These are phyloP conservation scores for Nestor notabilis DNA, from an alignment of 2,113 vertebrate genomes.

Conservation along the genomic window DNA sequence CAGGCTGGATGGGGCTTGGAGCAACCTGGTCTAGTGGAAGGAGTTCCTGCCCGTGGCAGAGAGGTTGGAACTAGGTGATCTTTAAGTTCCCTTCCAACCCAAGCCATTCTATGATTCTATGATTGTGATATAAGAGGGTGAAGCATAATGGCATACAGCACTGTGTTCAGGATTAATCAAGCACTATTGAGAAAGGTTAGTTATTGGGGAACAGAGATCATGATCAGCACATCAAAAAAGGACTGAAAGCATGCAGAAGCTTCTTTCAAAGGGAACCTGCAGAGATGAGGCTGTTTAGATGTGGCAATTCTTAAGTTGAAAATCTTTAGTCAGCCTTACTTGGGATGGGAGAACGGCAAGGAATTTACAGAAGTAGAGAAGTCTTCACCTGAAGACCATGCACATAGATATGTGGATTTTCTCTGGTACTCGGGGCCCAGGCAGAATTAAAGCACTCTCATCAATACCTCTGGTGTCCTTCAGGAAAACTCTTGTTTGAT, in stretches of 20 bases:
- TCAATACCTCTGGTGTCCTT: neutral
- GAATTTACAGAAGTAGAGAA: neutral
- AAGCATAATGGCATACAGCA: neutral
- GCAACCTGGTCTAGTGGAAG: neutral
- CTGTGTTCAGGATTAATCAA: neutral
- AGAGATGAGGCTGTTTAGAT: neutral
- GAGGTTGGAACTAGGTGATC: neutral
- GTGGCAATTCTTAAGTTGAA: neutral
- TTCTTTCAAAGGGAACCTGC: neutral
- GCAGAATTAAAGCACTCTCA: neutral
- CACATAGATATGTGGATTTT: neutral
- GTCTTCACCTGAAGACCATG: neutral
- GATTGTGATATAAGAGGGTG: neutral
- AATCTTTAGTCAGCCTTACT: neutral
- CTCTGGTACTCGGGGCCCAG: neutral
- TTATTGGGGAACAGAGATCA: neutral
- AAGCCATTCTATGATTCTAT: neutral
- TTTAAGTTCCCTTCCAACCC: neutral
- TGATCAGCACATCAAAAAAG: neutral
- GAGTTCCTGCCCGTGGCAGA: neutral
- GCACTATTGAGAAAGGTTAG: neutral
- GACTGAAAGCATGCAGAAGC: neutral
- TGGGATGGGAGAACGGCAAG: neutral
- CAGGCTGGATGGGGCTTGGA: neutral
- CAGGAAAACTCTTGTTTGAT: constrained; percentile 5